These are phyloP conservation scores for Acrocyrtus sp. DNA, from an alignment of 2,888 invertebrate genomes.

Conservation along the genomic window DNA sequence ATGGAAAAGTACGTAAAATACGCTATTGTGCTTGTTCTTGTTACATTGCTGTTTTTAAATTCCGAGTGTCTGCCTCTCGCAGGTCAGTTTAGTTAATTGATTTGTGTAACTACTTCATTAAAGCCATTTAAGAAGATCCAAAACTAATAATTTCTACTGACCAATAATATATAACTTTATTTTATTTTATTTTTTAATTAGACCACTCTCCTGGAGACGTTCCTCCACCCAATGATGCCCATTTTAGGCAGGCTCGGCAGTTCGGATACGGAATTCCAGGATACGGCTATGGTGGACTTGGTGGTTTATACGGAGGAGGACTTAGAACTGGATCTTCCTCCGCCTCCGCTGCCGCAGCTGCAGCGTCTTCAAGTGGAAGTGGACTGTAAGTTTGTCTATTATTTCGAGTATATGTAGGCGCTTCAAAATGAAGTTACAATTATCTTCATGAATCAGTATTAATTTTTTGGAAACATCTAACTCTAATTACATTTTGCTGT, in stretches of 20 bases:
- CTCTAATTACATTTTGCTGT: not conserved
- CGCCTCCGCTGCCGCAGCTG: slow-evolving; percentile 18
- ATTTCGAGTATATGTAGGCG: not conserved
- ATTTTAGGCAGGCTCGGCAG: not conserved
- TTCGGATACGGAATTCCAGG: no score
- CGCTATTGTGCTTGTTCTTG: no score
- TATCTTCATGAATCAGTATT: not conserved
- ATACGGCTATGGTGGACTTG: no score
- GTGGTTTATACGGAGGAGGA: not conserved
- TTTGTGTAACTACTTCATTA: no score
- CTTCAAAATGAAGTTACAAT: not conserved
- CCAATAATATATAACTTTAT: not conserved
- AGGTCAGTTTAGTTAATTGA: no score
- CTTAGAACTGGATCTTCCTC: slow-evolving; percentile 6
- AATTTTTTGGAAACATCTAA: not conserved
- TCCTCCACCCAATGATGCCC: not conserved
- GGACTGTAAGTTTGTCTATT: not conserved
- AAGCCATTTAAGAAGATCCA: no score
- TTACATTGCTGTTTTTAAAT: no score
- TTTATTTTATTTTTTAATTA: not conserved
- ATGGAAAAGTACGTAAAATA: no score
- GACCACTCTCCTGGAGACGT: not conserved
- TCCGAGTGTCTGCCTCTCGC: no score
- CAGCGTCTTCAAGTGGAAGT: slow-evolving; percentile 17
- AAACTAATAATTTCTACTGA: no score